Base-by-base conservation (phyloP, 2,888 invertebrate genomes). In the Deilephila porcellus region DNA sequence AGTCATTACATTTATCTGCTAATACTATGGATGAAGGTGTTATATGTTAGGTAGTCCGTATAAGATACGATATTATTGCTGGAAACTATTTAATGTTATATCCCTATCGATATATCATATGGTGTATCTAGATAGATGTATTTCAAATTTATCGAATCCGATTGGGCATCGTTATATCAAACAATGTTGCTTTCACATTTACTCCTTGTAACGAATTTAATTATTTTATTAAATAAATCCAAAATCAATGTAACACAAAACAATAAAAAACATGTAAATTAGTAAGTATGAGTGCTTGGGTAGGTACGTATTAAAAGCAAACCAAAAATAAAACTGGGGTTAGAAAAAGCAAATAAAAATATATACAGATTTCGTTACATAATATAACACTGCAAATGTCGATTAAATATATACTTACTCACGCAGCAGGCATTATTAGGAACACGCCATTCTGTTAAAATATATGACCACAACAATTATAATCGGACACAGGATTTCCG, bases 271-370 rank as follows among this genome's bases (percentile, higher is more conserved):
- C n/a, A 20, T 11, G 20, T 11, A 32, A 19, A 56, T 71, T 32
- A 32, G 29, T 70, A 56, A 56, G 34, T 53, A 25, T 29, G 70
- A 32, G 29, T 70, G 19, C 76, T 25, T 74, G 73, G 17, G 6
- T 80, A 74, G 17, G 6, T 80, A 76, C 64, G 75, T 76, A 75
- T 75, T 75, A 74, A 77, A 76, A 78, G 75, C 84, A 86, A 86
- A 88, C 84, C 77, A 80, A 86, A 83, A 82, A 78, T 76, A 85
- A 56, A 56, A 86, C 79, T 78, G 78, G 81, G 82, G 84, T 89
- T 88, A 88, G 82, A 79, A 80, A 84, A 84, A 84, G 85, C 83
- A 74, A 80, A 79, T 64, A 76, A 78, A 73, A 76, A 73, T 20
- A 45, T 60, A 73, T 17, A 72, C 32, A 74, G 60, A 70, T 56